phyloP scores from a whole-genome alignment of 2,797 vertebrate genomes.

The Silurus aristotelis region DNA sequence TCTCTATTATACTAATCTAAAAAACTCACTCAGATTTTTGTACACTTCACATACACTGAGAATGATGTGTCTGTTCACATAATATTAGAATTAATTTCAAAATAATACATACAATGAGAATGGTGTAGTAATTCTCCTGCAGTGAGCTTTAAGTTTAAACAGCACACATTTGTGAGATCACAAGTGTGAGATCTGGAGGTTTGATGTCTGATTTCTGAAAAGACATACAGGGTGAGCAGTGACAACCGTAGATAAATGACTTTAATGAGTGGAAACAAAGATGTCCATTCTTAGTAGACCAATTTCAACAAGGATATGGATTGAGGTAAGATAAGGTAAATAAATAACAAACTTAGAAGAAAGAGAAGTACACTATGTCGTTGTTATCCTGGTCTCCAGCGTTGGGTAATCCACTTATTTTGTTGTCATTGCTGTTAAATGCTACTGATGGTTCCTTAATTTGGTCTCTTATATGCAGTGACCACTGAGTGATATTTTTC shows the following conservation, averaged over 20 bases:
- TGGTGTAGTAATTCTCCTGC: background rate
- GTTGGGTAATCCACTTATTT: background rate
- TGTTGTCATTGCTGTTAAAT: conserved; percentile 39
- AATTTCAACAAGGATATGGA: too few relatives aligned
- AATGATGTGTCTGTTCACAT: background rate
- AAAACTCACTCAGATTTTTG: too few relatives aligned
- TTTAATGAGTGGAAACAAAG: too few relatives aligned
- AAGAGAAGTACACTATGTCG: too few relatives aligned
- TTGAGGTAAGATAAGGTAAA: too few relatives aligned
- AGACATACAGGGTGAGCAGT: too few relatives aligned
- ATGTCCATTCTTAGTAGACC: too few relatives aligned
- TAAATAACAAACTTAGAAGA: too few relatives aligned
- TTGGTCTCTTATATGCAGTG: conserved; percentile 40
- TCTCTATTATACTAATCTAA: too few relatives aligned
- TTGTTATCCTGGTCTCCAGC: background rate
- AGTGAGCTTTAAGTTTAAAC: background rate
- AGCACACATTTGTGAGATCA: background rate
- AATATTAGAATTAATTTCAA: background rate
- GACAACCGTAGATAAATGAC: too few relatives aligned
- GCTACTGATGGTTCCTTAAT: conserved; percentile 31
- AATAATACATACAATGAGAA: too few relatives aligned
- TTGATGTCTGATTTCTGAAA: too few relatives aligned
- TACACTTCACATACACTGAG: background rate
- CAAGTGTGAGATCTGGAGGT: background rate
- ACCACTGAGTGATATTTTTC: conserved; percentile 11